Conservation (phyloP, 2,113 vertebrate genomes). For the Scophthalmus maximus region DNA sequence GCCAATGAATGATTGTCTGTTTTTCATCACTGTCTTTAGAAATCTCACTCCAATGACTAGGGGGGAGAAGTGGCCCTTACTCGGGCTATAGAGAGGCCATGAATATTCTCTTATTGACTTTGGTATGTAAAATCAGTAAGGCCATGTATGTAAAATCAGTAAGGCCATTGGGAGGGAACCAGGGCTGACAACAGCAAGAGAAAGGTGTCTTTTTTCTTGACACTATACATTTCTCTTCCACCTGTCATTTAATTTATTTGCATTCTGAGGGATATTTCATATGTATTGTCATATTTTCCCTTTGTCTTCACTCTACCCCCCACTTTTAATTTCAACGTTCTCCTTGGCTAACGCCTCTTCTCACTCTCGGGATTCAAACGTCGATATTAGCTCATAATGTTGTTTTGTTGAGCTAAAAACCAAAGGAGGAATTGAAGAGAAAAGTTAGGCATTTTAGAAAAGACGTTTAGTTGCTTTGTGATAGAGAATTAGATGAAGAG, state of each 20-base stretch:
- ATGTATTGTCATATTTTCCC: neutral
- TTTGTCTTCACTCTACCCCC: too few relatives aligned
- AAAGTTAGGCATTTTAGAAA: too few relatives aligned
- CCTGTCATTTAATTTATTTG: neutral
- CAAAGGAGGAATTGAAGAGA: too few relatives aligned
- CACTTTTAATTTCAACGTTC: too few relatives aligned
- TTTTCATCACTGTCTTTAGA: slow-evolving; percentile 54
- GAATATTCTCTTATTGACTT: slow-evolving; percentile 46
- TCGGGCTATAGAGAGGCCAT: slow-evolving; percentile 20
- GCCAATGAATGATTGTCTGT: slow-evolving; percentile 39
- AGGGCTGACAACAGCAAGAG: slow-evolving; percentile 2
- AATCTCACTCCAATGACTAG: slow-evolving; percentile 34
- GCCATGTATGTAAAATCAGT: neutral
- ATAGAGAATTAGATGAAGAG: too few relatives aligned
- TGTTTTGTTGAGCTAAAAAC: too few relatives aligned
- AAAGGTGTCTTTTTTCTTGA: neutral
- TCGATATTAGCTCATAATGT: too few relatives aligned
- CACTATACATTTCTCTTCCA: slow-evolving; percentile 8
- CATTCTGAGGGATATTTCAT: neutral
- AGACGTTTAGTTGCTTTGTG: too few relatives aligned
- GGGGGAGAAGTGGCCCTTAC: slow-evolving; percentile 37
- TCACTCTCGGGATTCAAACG: too few relatives aligned
- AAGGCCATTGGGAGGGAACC: slow-evolving; percentile 1
- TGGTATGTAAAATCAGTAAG: slow-evolving; percentile 4
- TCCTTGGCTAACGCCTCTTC: neutral